A percentile compares a stretch with the other conserved stretches of the same genome.
Conservation (phyloP, 2,113 vertebrate genomes). For the Oncorhynchus tshawytscha region DNA sequence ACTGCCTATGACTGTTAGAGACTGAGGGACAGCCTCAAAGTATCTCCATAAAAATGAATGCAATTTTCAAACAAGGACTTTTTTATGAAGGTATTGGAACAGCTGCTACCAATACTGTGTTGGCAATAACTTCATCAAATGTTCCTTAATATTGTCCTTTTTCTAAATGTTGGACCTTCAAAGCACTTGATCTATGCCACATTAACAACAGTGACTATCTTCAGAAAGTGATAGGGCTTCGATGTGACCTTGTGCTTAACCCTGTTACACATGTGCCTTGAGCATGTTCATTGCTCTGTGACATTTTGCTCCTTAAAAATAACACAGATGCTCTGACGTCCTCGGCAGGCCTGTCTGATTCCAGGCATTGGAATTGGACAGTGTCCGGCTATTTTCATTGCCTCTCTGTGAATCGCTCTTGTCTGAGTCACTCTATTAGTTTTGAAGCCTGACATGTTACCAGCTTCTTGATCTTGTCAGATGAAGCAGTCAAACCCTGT, state of each 20-base stretch:
- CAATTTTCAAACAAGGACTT: neutral
- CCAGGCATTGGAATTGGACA: constrained; percentile 31
- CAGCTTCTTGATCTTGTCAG: constrained; percentile 35
- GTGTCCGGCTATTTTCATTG: constrained; percentile 61
- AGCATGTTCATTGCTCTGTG: constrained; percentile 63
- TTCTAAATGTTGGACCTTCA: constrained; percentile 16
- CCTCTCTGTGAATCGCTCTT: constrained; percentile 44
- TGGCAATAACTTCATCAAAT: neutral
- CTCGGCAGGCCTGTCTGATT: constrained; percentile 28
- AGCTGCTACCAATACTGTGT: neutral
- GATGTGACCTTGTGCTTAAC: constrained; percentile 58
- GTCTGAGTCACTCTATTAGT: constrained; percentile 62
- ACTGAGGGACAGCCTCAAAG: neutral
- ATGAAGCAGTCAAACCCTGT: constrained; percentile 58
- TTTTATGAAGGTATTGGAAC: neutral
- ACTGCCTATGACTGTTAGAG: neutral
- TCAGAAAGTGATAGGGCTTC: constrained; percentile 48
- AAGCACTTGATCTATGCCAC: constrained; percentile 39
- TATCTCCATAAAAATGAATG: neutral
- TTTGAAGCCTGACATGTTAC: constrained; percentile 52
- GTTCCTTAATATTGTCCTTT: neutral
- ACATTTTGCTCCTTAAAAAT: constrained; percentile 74
- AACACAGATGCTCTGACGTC: constrained; percentile 67
- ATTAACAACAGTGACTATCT: constrained; percentile 45
- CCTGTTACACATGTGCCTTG: constrained; percentile 56